Percentiles rank a stretch among this genome's conserved stretches.
phyloP scores from a whole-genome alignment of 1,140 invertebrate genomes.

The Hycleus cichorii region DNA sequence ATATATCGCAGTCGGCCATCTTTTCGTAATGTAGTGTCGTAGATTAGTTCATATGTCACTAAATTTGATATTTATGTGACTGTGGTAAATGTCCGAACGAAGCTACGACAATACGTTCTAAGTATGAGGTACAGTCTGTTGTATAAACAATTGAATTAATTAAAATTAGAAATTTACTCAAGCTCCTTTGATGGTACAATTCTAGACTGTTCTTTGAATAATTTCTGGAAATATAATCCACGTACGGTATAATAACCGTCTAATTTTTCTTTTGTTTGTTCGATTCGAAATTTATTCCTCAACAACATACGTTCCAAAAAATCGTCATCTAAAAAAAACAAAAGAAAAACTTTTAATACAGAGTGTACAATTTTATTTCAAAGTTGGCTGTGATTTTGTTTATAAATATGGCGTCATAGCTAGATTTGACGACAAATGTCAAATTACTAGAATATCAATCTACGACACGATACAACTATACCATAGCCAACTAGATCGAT shows the following conservation, averaged over 20 bases:
- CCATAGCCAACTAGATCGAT: too few relatives aligned
- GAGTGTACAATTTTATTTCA: too few relatives aligned
- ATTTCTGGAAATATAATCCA: not conserved
- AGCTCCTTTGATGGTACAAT: slow-evolving; percentile 4
- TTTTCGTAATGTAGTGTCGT: too few relatives aligned
- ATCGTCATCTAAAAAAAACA: not conserved
- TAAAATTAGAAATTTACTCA: not conserved
- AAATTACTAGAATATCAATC: too few relatives aligned
- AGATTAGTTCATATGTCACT: too few relatives aligned
- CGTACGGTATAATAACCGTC: slow-evolving; percentile 7
- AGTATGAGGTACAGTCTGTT: too few relatives aligned
- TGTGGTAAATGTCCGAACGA: too few relatives aligned
- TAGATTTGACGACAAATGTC: too few relatives aligned
- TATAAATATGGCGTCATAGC: not conserved
- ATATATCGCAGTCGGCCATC: too few relatives aligned
- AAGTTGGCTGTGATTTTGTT: not conserved
- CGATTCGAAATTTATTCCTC: slow-evolving; percentile 9
- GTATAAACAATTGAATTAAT: too few relatives aligned
- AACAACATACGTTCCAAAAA: slow-evolving; percentile 8
- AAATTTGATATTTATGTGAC: too few relatives aligned
- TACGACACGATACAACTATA: too few relatives aligned
- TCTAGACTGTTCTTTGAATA: not conserved
- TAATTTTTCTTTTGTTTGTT: slow-evolving; percentile 9
- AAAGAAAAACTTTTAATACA: not conserved
- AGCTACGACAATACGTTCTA: not conserved